phyloP scores from a whole-genome alignment of 2,888 invertebrate species.

The Pseudanteris insignis region DNA sequence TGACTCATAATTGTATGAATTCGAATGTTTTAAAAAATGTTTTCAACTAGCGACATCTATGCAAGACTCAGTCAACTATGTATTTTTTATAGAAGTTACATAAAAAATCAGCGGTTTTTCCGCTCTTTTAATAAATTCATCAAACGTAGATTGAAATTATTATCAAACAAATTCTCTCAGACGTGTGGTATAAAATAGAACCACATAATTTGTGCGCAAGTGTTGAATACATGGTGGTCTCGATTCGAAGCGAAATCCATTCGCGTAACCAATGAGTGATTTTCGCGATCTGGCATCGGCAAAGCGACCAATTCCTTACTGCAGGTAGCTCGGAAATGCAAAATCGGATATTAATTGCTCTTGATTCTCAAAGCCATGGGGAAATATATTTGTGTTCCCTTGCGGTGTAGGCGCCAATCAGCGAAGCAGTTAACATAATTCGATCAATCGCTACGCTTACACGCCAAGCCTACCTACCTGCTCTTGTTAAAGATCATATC shows the following conservation, averaged over 20 bases:
- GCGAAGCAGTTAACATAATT: conserved; percentile 53
- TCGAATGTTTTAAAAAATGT: no score
- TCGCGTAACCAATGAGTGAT: conserved; percentile 21
- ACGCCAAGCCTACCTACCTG: conserved; percentile 21
- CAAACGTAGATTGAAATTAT: no score
- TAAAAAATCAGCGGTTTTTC: no score
- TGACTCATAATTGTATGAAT: no score
- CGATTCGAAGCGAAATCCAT: conserved; percentile 31
- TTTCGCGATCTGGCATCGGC: conserved; percentile 34
- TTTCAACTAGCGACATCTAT: no score
- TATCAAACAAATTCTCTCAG: no score
- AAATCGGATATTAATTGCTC: conserved; percentile 45
- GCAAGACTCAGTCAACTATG: no score
- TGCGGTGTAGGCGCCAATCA: conserved; percentile 41
- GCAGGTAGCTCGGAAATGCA: conserved; percentile 39
- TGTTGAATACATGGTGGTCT: no score
- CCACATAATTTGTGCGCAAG: conserved; percentile 31
- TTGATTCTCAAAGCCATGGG: conserved; percentile 43
- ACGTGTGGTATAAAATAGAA: conserved; percentile 18
- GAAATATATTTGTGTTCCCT: conserved; percentile 39
- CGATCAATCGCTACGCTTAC: conserved; percentile 48
- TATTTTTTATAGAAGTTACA: no score
- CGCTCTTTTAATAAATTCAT: no score
- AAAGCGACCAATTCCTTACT: conserved; percentile 41
- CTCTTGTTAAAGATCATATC: conserved; percentile 33